Base-by-base conservation (phyloP, 2,797 vertebrate genomes). In the Neoniphon sammara region DNA sequence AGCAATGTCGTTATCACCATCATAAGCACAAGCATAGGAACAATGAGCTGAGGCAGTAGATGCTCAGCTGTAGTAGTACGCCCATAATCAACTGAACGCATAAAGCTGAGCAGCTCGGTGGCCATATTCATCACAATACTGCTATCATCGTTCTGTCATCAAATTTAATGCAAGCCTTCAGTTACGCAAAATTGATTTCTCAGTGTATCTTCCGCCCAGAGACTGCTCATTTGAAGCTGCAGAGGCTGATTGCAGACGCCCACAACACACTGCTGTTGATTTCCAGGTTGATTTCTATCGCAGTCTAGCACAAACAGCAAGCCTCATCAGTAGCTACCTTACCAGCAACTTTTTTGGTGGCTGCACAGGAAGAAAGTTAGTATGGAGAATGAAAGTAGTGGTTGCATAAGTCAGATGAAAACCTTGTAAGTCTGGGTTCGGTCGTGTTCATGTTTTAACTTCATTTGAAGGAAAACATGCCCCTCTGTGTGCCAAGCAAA, bases 1-100 rank as follows among this genome's bases (percentile, higher is more conserved):
- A 47, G 74, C 81, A 64, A 55, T 46, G 53, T 66, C 73, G 77
- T 75, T 66, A 58, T 77, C 65, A 75, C 73, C 78, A 69, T 78
- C 64, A 82, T 73, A 17, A 75, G 65, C 72, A 70, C 39, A 70
- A 83, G 70, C 44, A 44, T 23, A 61, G 21, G 20, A 7, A 15
- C 25, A 12, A 27, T 70, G 64, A 66, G 65, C 7, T 9, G 56
- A 75, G 59, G 74, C 59, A 58, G 57, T 23, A 59, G 77, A 83
- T 60, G 42, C 44, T 79, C 47, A 50, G 62, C 58, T 52, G 62
- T 58, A n/a, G 75, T 75, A 73, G 77, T 71, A 39, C 3, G 44
- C 49, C 56, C 75, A 64, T 80, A 46, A 75, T 68, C 60, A 78
- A 67, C 65, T 5, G 2, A 81, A 59, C 34, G 23, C 46, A 58